Percentiles rank a stretch among this genome's conserved stretches.
These are phyloP conservation scores for Penaeus indicus DNA, from an alignment of 1,140 invertebrate genomes.

Conservation along the genomic window DNA sequence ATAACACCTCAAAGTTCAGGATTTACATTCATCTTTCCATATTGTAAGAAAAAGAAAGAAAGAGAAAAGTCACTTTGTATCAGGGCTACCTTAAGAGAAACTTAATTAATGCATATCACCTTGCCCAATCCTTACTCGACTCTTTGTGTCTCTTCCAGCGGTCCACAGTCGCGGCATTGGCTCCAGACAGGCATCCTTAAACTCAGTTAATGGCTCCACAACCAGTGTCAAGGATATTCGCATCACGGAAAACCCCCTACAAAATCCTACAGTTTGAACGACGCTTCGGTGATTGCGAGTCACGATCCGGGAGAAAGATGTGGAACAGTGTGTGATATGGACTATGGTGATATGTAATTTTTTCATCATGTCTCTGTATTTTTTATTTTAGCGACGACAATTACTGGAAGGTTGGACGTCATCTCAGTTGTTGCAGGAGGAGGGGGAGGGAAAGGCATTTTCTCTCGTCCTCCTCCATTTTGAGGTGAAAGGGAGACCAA, in stretches of 20 bases:
- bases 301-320: background rate
- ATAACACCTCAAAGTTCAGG: too few relatives aligned
- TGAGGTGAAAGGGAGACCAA: too few relatives aligned
- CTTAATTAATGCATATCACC: background rate
- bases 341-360: background rate
- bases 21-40: too few relatives aligned
- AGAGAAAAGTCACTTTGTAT: too few relatives aligned
- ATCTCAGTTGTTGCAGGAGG: too few relatives aligned
- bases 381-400: too few relatives aligned
- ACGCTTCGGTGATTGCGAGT: too few relatives aligned
- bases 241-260: slow-evolving; percentile 69
- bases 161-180: slow-evolving; percentile 56
- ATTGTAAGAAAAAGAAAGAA: too few relatives aligned
- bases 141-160: slow-evolving; percentile 53
- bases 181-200: slow-evolving; percentile 47
- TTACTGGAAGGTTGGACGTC: too few relatives aligned
- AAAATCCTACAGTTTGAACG: slow-evolving; percentile 59
- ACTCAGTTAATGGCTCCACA: slow-evolving; percentile 44
- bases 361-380: background rate
- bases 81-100: too few relatives aligned
- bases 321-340: background rate
- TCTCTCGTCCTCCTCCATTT: too few relatives aligned
- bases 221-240: slow-evolving; percentile 67
- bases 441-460: too few relatives aligned
- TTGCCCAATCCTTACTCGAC: background rate